A percentile compares a stretch with the other conserved stretches of the same genome.
These are phyloP conservation scores for Phataginus tricuspis DNA, from an alignment of 2,797 vertebrate genomes.

Conservation along the genomic window DNA sequence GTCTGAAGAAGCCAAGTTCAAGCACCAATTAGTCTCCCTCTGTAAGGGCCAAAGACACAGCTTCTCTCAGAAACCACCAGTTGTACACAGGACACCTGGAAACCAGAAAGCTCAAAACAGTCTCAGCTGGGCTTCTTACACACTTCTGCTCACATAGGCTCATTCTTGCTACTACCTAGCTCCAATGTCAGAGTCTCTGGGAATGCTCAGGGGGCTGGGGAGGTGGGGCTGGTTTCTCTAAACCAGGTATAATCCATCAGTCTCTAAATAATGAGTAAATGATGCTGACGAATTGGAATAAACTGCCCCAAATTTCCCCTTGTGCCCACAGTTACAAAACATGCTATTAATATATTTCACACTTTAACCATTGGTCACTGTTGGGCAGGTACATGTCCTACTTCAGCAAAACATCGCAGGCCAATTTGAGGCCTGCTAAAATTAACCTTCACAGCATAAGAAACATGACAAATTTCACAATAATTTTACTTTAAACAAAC, in stretches of 20 bases:
- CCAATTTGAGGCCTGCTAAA: neutral
- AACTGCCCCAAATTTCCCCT: neutral
- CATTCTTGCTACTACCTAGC: neutral
- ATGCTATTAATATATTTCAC: neutral
- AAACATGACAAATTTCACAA: neutral
- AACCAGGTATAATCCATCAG: neutral
- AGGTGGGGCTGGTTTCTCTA: neutral
- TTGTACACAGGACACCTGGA: neutral
- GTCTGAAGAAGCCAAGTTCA: neutral
- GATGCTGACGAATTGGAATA: neutral
- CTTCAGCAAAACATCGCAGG: neutral
- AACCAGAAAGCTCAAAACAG: neutral
- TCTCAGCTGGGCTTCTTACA: neutral
- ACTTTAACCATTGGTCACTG: neutral
- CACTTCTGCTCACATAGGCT: neutral
- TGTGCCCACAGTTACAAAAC: neutral
- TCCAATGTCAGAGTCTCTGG: neutral
- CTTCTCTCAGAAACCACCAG: neutral
- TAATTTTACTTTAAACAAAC: neutral
- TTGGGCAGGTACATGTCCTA: neutral
- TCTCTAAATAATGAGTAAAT: neutral
- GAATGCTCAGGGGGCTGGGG: rapidly evolving
- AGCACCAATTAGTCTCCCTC: neutral
- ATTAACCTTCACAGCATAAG: neutral
- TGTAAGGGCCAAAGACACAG: neutral